Conservation (phyloP, 2,113 vertebrate genomes). For the Morone saxatilis region DNA sequence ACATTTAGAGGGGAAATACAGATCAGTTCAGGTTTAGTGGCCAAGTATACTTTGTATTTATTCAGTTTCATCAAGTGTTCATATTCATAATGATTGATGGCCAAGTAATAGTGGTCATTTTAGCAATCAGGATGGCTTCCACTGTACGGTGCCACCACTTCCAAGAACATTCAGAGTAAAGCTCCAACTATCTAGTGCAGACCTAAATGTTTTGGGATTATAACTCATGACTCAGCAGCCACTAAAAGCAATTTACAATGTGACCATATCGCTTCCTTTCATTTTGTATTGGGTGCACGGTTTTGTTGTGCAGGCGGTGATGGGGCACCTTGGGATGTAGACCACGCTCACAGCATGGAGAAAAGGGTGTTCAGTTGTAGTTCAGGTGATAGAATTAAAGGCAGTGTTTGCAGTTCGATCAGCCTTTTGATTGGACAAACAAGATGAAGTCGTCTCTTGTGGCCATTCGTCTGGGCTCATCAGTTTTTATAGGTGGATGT, state of each 20-base stretch:
- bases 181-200: neutral
- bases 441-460: neutral
- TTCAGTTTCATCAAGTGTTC: neutral
- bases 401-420: slow-evolving; percentile 14
- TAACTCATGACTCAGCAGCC: slow-evolving; percentile 3
- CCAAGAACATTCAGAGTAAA: slow-evolving; percentile 13
- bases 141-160: neutral
- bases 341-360: neutral
- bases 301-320: slow-evolving; percentile 5
- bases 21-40: slow-evolving; percentile 23
- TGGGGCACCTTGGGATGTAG: slow-evolving; percentile 33
- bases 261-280: slow-evolving; percentile 30
- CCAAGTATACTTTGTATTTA: slow-evolving; percentile 1
- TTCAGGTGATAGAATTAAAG: slow-evolving; percentile 48
- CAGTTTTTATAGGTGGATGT: neutral
- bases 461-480: slow-evolving; percentile 5
- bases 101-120: slow-evolving; percentile 8
- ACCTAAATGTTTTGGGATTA: slow-evolving; percentile 10
- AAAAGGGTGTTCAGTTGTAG: slow-evolving; percentile 28
- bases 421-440: slow-evolving; percentile 35
- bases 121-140: neutral
- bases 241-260: slow-evolving; percentile 37
- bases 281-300: neutral
- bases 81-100: neutral
- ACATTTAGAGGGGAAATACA: slow-evolving; percentile 27